Base-by-base conservation (phyloP, 1,140 invertebrate species). In the Pachypeltis micranthus region DNA sequence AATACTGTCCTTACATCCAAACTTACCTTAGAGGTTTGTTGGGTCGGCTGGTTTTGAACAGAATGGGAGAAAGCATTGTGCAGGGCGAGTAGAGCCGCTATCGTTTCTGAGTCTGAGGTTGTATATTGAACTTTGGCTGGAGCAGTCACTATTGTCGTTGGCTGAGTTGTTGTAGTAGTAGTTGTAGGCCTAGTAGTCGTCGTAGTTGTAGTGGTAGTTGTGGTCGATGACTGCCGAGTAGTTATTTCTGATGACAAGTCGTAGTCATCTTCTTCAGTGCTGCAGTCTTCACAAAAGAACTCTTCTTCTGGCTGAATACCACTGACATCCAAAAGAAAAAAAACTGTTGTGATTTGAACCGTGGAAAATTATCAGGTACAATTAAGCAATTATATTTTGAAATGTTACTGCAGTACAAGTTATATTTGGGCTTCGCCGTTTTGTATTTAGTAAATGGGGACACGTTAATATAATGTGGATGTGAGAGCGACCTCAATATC, bases 281-380 rank as follows among this genome's bases (percentile, higher is more conserved):
- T 26, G 70, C 72, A 64, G 68, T 74, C 69, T 72, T 70, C 75
- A 54, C 55, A 44, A 2, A 47, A 39, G 25, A 57, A 56, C n/a
- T 64, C 68, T 34, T 63, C 63, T 62, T 69, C 67, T n/a, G 66
- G 66, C 60, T 67, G 63, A 25, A 69, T 68, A 25, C 67, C 67
- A 39, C 28, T 65, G 65, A 34, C 59, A 61, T 51, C 47, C 44
- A 56, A 65, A 24, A 61, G 3, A 19, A 54, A 24, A n/a, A n/a
- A n/a, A n/a, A n/a, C n/a, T n/a, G n/a, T n/a, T n/a, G 31, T 39
- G 31, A 39, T 39, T 39, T 39, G 16, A 39, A 39, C 31, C 7
- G 7, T 10, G 31, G 7, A 39, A 39, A 16, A 10, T 39, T 39
- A 39, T 39, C 7, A 39, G 7, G 31, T 39, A 39, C 31, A 7